These are phyloP conservation scores for Athripsodes cinereus DNA, from an alignment of 2,888 invertebrate species.

Conservation along the genomic window DNA sequence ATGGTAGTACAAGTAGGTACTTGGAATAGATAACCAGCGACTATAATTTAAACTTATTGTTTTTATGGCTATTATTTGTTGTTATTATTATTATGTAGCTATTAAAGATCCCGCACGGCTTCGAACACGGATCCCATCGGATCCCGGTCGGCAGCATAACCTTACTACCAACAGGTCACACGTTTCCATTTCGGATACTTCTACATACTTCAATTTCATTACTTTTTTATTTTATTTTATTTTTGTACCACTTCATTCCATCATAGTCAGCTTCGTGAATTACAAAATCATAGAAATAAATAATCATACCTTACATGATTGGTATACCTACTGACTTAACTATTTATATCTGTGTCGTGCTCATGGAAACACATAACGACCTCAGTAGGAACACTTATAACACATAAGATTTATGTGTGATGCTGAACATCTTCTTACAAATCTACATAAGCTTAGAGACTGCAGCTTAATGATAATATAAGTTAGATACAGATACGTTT, in stretches of 20 bases:
- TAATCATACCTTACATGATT: background rate
- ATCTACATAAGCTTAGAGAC: too few species aligned
- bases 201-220: background rate
- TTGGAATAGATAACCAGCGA: conserved; percentile 23
- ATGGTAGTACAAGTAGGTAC: conserved; percentile 7
- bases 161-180: conserved; percentile 19
- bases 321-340: background rate
- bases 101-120: conserved; percentile 19
- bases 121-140: conserved; percentile 15
- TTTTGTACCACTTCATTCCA: background rate
- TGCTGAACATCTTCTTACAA: background rate
- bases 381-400: background rate
- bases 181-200: conserved; percentile 20
- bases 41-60: conserved; percentile 27
- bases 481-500: too few species aligned
- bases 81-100: conserved; percentile 26
- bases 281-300: conserved; percentile 1
- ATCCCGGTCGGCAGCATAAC: conserved; percentile 17
- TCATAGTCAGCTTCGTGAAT: background rate
- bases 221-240: conserved; percentile 1
- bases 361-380: background rate
- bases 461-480: too few species aligned
- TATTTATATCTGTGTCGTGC: background rate
- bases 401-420: background rate
- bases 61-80: conserved; percentile 27